A percentile compares a stretch with the other conserved stretches of the same genome.
Conservation (phyloP, 2,113 vertebrate species). For the Martes martes region DNA sequence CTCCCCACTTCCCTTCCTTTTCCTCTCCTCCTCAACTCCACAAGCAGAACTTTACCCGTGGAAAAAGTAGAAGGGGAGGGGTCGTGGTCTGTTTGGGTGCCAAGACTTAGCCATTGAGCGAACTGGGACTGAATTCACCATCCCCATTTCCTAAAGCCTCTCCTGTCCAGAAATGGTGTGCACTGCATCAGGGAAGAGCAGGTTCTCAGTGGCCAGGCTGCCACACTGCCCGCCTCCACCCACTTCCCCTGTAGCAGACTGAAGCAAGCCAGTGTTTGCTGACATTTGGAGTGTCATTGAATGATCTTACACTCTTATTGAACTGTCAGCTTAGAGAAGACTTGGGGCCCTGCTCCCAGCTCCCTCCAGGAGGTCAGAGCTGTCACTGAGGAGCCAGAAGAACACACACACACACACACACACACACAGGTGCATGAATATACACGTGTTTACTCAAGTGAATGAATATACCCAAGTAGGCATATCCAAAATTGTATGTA, state of each 20-base stretch:
- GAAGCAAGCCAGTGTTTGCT: conserved; percentile 72
- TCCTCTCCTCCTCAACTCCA: neutral
- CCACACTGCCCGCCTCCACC: neutral
- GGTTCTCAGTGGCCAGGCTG: conserved; percentile 9
- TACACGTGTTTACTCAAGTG: neutral
- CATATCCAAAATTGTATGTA: neutral
- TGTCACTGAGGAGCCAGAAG: neutral
- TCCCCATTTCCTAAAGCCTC: neutral
- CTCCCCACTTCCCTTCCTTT: neutral
- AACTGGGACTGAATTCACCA: neutral
- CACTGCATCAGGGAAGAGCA: neutral
- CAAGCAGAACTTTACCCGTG: neutral
- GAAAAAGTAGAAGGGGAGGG: neutral
- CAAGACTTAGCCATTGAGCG: neutral
- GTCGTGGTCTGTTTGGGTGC: neutral
- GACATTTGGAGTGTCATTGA: conserved; percentile 84
- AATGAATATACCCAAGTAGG: neutral
- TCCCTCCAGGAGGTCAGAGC: conserved; percentile 22
- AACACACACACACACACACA: neutral
- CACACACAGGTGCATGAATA: neutral
- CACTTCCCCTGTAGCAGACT: conserved; percentile 70
- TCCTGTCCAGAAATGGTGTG: neutral
- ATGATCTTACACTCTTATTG: conserved; percentile 78
- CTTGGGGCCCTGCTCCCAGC: conserved; percentile 66
- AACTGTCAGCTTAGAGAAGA: conserved; percentile 80